Evolutionary conservation across 1,140 invertebrate species (phyloP).

Genomic region (Bombus sibiricus): DNA sequence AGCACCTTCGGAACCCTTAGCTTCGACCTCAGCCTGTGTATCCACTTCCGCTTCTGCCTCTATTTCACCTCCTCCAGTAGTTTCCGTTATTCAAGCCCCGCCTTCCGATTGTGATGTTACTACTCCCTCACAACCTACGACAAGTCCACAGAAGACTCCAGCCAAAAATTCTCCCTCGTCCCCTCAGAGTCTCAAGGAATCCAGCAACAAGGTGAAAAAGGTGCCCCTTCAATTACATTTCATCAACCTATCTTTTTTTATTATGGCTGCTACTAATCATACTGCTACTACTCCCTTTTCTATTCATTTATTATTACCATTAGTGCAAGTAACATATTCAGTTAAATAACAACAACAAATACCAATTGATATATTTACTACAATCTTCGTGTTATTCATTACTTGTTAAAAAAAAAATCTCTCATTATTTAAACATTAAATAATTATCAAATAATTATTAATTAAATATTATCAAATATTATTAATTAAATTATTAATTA

Average conservation of each 20-base stretch:
- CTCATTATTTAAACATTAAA: background rate
- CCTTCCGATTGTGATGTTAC: conserved; percentile 77
- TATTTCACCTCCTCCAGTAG: conserved; percentile 82
- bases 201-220: conserved; percentile 85
- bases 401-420: background rate
- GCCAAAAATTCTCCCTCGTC: conserved; percentile 82
- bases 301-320: background rate
- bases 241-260: conserved; percentile 51
- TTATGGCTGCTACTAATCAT: conserved; percentile 23
- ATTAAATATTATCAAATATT: background rate
- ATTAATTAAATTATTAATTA: no score
- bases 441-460: background rate
- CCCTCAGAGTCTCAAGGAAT: conserved; percentile 85
- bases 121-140: conserved; percentile 77
- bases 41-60: conserved; percentile 80
- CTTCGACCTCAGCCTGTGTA: conserved; percentile 78
- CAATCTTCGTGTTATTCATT: background rate
- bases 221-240: conserved; percentile 79
- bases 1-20: conserved; percentile 81
- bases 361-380: background rate
- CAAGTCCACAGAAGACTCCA: conserved; percentile 81
- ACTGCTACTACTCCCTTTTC: background rate
- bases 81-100: conserved; percentile 79
- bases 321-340: background rate
- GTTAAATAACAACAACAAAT: background rate